These are phyloP conservation scores for Caenorhabditis sp. DNA, from an alignment of 2,888 invertebrate species.

Conservation along the genomic window DNA sequence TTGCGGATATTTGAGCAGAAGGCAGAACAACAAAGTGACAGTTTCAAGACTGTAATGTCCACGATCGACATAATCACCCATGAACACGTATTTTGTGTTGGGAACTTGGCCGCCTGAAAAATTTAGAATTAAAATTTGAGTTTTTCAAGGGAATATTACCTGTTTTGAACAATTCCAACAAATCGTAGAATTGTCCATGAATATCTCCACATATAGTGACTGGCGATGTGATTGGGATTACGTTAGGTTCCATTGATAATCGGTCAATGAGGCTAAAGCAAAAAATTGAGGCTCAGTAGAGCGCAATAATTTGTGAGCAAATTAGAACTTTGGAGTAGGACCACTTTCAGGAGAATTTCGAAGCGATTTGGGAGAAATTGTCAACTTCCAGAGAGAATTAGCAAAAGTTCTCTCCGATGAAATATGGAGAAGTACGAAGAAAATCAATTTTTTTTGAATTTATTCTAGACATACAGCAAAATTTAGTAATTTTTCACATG, in stretches of 20 bases:
- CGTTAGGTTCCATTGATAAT: conserved; percentile 93
- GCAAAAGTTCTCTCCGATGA: no score
- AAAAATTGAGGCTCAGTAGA: not conserved
- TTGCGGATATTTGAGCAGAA: conserved; percentile 77
- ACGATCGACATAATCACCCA: conserved; percentile 95
- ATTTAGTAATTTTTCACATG: no score
- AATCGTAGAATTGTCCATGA: conserved; percentile 82
- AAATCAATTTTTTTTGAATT: no score
- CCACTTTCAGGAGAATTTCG: no score
- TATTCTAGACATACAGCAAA: no score
- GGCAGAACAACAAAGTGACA: conserved; percentile 73
- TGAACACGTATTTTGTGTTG: conserved; percentile 91
- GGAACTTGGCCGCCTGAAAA: conserved; percentile 79
- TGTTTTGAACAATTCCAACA: conserved; percentile 89
- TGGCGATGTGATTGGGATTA: conserved; percentile 94
- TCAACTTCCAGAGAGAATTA: no score
- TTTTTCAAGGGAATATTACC: conserved; percentile 75
- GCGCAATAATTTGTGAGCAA: no score
- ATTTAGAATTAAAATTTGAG: not conserved
- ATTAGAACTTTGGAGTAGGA: no score
- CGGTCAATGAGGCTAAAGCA: conserved; percentile 72
- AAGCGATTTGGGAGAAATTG: no score
- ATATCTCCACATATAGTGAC: conserved; percentile 99
- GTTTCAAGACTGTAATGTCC: conserved; percentile 96
- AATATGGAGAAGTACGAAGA: no score